These are phyloP conservation scores for Peromyscus polionotus DNA, from an alignment of 2,113 vertebrate genomes.

Conservation along the genomic window DNA sequence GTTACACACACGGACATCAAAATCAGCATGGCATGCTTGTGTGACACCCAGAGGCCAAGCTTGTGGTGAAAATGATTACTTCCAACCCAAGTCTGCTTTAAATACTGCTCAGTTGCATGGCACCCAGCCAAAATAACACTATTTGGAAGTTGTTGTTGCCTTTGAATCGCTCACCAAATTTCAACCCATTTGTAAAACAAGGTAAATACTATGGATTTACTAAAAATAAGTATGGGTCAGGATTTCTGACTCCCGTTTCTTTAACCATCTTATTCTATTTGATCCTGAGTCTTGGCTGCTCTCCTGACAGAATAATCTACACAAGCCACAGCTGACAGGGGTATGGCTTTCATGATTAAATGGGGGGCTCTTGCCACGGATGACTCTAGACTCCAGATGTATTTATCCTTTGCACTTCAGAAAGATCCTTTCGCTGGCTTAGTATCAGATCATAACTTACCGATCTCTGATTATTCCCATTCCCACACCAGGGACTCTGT, in stretches of 20 bases:
- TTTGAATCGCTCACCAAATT: constrained; percentile 58
- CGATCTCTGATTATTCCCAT: constrained; percentile 48
- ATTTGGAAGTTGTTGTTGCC: constrained; percentile 46
- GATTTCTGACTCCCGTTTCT: constrained; percentile 52
- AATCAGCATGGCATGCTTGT: constrained; percentile 61
- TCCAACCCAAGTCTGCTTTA: constrained; percentile 58
- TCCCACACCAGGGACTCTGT: background rate
- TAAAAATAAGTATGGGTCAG: constrained; percentile 50
- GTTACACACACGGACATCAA: constrained; percentile 64
- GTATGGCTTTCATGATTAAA: constrained; percentile 44
- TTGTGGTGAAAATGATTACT: constrained; percentile 44
- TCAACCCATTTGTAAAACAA: constrained; percentile 64
- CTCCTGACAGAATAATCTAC: constrained; percentile 56
- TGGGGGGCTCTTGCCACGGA: constrained; percentile 52
- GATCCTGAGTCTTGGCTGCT: constrained; percentile 56
- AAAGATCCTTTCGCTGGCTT: constrained; percentile 59
- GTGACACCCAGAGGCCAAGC: constrained; percentile 46
- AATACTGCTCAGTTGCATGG: constrained; percentile 51
- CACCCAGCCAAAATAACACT: constrained; percentile 61
- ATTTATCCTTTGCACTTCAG: constrained; percentile 45
- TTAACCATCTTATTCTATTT: constrained; percentile 62
- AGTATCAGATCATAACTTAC: constrained; percentile 10
- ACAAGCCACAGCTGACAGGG: constrained; percentile 2
- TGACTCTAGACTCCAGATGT: constrained; percentile 45
- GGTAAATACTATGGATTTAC: constrained; percentile 54